Evolutionary conservation across 2,888 invertebrate species (phyloP).

Genomic region (Ornithoptera priamus): DNA sequence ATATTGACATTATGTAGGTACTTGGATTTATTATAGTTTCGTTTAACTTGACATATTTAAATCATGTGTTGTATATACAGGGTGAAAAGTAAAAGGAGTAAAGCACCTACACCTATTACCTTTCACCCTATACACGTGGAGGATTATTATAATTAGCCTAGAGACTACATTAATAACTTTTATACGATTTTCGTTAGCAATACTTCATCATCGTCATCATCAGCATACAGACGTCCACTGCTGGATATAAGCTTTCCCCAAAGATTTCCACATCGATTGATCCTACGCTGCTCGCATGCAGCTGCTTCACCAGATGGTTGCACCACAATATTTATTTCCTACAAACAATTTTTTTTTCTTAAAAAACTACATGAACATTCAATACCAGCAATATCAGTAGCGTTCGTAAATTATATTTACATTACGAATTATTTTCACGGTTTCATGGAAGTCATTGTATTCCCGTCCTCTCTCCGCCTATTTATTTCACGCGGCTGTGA

Average conservation of each 20-base stretch:
- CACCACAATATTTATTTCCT: not conserved
- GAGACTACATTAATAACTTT: no score
- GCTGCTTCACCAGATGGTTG: not conserved
- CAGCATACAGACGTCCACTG: no score
- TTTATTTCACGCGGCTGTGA: slow-evolving; percentile 24
- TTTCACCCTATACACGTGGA: no score
- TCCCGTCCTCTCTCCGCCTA: slow-evolving; percentile 14
- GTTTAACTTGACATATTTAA: not conserved
- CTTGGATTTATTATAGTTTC: not conserved
- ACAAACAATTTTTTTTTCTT: not conserved
- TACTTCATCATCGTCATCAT: no score
- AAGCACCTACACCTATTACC: no score
- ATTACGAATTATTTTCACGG: slow-evolving; percentile 1
- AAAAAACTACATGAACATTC: not conserved
- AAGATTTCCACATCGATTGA: no score
- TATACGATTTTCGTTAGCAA: no score
- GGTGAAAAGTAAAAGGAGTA: no score
- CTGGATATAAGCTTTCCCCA: no score
- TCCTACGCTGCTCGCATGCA: no score
- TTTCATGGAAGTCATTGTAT: slow-evolving; percentile 4
- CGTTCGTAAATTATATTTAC: not conserved
- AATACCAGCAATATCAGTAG: not conserved
- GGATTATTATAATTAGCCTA: no score
- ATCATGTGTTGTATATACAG: not conserved
- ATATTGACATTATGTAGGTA: not conserved